Conservation (phyloP, 2,797 vertebrate species). For the Cryptoblepharus egeriae region DNA sequence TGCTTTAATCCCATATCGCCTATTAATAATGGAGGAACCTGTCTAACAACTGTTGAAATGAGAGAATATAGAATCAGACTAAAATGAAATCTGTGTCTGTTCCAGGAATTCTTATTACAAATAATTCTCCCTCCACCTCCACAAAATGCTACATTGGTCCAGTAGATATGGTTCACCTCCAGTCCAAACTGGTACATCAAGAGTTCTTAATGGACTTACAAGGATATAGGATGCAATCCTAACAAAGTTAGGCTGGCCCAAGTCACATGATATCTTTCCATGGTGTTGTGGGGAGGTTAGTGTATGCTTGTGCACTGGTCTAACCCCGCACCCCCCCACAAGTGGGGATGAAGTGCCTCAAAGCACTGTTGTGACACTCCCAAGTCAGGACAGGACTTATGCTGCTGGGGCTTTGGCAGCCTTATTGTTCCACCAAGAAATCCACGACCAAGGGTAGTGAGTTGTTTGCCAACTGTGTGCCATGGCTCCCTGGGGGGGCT, state of each 20-base stretch:
- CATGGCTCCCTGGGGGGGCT: no score
- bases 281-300: no score
- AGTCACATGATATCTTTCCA: no score
- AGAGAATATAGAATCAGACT: neutral
- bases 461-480: no score
- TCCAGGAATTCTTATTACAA: neutral
- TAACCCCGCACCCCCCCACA: no score
- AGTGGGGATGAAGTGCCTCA: no score
- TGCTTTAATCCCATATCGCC: neutral
- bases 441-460: neutral
- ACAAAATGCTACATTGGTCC: neutral
- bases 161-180: neutral
- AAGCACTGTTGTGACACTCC: no score
- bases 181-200: neutral
- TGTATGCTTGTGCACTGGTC: no score
- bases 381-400: no score
- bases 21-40: neutral
- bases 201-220: neutral
- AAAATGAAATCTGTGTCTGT: neutral
- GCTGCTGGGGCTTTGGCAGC: no score
- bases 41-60: neutral
- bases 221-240: no score
- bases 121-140: neutral
- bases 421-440: neutral
- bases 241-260: no score